These are phyloP conservation scores for Drosophila quasianomalipes DNA, from an alignment of 2,888 invertebrate species.

Conservation along the genomic window DNA sequence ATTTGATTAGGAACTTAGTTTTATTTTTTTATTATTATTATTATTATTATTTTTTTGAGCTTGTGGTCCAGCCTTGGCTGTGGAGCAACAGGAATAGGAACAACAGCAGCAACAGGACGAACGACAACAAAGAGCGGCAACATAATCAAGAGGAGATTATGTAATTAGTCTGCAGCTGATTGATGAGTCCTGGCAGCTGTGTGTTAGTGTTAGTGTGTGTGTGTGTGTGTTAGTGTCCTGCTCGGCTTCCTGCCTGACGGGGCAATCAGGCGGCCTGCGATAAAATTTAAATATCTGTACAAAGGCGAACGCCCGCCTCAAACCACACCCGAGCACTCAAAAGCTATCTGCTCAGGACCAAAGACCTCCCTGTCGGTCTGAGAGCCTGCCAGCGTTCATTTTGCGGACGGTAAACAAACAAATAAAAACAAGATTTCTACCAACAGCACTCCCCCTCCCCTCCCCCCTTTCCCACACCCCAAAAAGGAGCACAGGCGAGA, in stretches of 20 bases:
- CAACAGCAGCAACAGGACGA: constrained; percentile 26
- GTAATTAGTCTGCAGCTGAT: constrained; percentile 86
- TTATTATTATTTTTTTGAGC: background rate
- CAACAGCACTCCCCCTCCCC: background rate
- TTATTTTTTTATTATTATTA: background rate
- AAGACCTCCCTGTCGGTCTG: background rate
- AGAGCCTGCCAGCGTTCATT: constrained; percentile 66
- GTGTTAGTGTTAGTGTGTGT: background rate
- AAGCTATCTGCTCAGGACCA: constrained; percentile 35
- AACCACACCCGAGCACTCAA: constrained; percentile 18
- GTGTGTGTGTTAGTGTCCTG: constrained; percentile 4
- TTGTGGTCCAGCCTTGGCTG: constrained; percentile 15
- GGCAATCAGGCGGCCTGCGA: constrained; percentile 73
- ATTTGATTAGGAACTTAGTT: constrained; percentile 15
- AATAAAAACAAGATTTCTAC: constrained; percentile 78
- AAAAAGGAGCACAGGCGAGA: constrained; percentile 3
- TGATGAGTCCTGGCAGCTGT: constrained; percentile 83
- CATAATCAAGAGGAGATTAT: constrained; percentile 85
- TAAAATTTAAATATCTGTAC: constrained; percentile 76
- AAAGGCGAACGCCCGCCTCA: constrained; percentile 28
- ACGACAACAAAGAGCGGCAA: constrained; percentile 68
- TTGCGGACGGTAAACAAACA: constrained; percentile 80
- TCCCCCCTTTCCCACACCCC: too few species aligned
- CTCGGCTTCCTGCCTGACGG: constrained; percentile 18
- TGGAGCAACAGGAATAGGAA: constrained; percentile 2